Conservation (phyloP, 2,113 vertebrate species). For the Embiotoca jacksoni region DNA sequence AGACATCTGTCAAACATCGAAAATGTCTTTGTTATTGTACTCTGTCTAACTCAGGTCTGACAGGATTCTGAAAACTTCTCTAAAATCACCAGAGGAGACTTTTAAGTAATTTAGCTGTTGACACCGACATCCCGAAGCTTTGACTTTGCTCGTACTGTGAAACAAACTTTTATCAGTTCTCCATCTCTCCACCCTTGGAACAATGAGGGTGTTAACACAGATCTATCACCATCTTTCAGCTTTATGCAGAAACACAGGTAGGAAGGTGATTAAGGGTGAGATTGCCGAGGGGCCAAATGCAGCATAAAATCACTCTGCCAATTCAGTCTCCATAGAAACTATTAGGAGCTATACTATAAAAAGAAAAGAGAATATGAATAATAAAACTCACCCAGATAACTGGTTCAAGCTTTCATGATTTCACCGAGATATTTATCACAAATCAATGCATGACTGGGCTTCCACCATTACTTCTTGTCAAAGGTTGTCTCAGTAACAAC, state of each 20-base stretch:
- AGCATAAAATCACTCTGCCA: conserved; percentile 56
- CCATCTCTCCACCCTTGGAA: conserved; percentile 8
- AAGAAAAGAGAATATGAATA: conserved; percentile 46
- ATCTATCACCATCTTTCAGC: conserved; percentile 45
- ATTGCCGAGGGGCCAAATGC: conserved; percentile 52
- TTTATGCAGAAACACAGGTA: conserved; percentile 67
- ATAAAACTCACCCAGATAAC: conserved; percentile 32
- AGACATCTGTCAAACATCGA: conserved; percentile 32
- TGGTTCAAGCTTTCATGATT: conserved; percentile 30
- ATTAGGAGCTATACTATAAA: conserved; percentile 53
- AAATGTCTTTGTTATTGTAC: conserved; percentile 24
- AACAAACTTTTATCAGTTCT: conserved; percentile 38
- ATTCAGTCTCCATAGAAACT: conserved; percentile 74
- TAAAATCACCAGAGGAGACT: neutral
- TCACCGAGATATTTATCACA: conserved; percentile 32
- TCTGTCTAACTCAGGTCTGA: conserved; percentile 4
- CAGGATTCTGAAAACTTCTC: neutral
- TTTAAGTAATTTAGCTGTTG: conserved; percentile 25
- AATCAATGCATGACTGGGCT: conserved; percentile 22
- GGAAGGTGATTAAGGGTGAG: conserved; percentile 61
- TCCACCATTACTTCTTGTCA: conserved; percentile 16
- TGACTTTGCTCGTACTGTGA: conserved; percentile 4
- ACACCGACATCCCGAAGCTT: conserved; percentile 15
- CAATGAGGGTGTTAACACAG: conserved; percentile 31
- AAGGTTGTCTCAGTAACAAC: conserved; percentile 18